phyloP scores from a whole-genome alignment of 23 tunicate genomes.

The Oikopleura dioica region DNA sequence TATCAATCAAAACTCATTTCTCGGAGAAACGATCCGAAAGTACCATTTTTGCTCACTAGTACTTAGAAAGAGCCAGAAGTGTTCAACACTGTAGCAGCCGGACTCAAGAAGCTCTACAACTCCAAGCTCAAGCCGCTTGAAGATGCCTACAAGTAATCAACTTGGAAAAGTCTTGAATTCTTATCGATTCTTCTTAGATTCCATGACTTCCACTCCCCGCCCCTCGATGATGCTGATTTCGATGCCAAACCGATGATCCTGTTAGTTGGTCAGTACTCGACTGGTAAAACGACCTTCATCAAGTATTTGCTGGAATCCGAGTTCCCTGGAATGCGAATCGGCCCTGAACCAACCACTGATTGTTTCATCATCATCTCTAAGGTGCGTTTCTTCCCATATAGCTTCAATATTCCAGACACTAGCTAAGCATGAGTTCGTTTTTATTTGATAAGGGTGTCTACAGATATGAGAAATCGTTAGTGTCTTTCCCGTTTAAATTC shows the following conservation, averaged over 20 bases:
- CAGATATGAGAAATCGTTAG: background rate
- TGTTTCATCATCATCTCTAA: slow-evolving; percentile 56
- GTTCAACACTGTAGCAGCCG: slow-evolving; percentile 33
- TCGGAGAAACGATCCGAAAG: background rate
- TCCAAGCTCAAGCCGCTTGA: slow-evolving; percentile 41
- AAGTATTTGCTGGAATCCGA: slow-evolving; percentile 71
- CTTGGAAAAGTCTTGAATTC: background rate
- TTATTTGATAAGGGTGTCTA: background rate
- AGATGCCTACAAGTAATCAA: slow-evolving; percentile 44
- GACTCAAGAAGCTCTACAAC: slow-evolving; percentile 48
- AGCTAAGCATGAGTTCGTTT: too few relatives aligned
- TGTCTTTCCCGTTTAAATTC: too few relatives aligned
- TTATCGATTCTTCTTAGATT: slow-evolving; percentile 14
- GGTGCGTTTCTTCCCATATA: background rate
- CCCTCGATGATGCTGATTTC: slow-evolving; percentile 88
- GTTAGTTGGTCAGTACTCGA: slow-evolving; percentile 86
- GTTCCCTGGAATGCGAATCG: slow-evolving; percentile 99
- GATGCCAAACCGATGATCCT: slow-evolving; percentile 95
- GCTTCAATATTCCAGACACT: too few relatives aligned
- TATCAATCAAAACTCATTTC: background rate
- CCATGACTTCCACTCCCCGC: slow-evolving; percentile 81
- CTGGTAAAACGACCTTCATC: slow-evolving; percentile 93
- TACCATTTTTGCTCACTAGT: background rate
- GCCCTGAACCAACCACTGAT: slow-evolving; percentile 98
- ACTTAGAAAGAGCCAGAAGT: slow-evolving; percentile 3